Base-by-base conservation (phyloP, 2,888 invertebrate genomes). In the Caenorhabditis wallacei region DNA sequence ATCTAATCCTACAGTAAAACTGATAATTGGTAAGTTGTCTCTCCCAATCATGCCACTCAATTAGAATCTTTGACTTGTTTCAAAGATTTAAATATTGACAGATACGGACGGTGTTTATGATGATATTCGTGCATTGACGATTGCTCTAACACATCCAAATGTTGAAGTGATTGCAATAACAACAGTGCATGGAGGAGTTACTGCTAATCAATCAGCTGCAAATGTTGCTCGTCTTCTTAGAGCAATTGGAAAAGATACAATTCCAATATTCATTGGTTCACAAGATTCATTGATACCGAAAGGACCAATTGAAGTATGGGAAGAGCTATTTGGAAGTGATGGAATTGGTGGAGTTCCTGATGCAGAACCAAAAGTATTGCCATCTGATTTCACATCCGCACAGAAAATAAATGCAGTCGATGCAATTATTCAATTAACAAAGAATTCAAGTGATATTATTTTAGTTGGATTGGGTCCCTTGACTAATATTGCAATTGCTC, bases 401-500 rank as follows among this genome's bases (percentile, higher is more conserved):
- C 64, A 66, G n/a, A n/a, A 26, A 16, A 35, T 59, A 22, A 13
- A 35, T 26, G 83, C 79, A n/a, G 56, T 54, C 5, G 79, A 79
- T 70, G 83, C 83, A 10, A 63, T 83, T 13, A 75, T 83, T 30
- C 63, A 70, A 13, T 16, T 83, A 1, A 69, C 64, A 16, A 71
- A 80, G 51, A 70, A 80, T 16, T 59, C 82, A 4, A 59, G 59
- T 2, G 82, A 86, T 35, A 69, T 82, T 0, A 75, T 84, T 13
- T 51, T 88, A 0, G 86, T 88, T 13, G 85, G 72, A n/a, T 30
- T 85, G 4, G 93, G 92, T 2, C 93, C 93, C 0, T 84, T 93
- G 53, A 93, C 93, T 5, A 93, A 93, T 81, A 75, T 93, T 5
- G 93, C 93, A 1, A 57, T 93, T 53, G 93, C 93, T 3, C 84